Evolutionary conservation across 2,888 invertebrate species (phyloP), one percentile per base, ranked within the genome.

Genomic region (Drosophila kanekoi): DNA sequence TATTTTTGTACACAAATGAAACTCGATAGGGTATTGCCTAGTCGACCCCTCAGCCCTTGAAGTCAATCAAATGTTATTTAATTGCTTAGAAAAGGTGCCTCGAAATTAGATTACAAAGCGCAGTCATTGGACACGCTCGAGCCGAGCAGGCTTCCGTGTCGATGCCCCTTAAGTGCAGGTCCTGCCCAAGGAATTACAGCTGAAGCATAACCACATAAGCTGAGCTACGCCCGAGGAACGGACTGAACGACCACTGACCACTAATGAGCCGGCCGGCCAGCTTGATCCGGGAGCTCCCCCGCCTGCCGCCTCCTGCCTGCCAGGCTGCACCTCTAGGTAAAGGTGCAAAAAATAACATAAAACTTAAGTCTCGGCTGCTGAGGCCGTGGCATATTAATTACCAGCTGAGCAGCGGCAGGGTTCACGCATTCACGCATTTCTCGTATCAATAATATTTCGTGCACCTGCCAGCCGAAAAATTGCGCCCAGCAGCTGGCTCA

Each of bases 271-370:
- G 8, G 28, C 28, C 28, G 28, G 59, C 43, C 14, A 38, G 35
- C 41, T 54, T 59, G 47, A 38, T n/a, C 18, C 56, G n/a, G 35
- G 48, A 10, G 11, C 23, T 20, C 5, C 20, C 5, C 23, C 20
- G 20, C 20, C 20, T 2, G 3, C 4, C 20, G 20, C 20, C 20
- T 20, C 20, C 6, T 1, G 23, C 23, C 23, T 4, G 23, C 23
- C 23, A 1, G 23, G 6, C 23, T 23, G 23, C n/a, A n/a, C 0
- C 8, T 23, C 8, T 8, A 67, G 57, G 57, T 52, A 68, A 85
- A 83, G 82, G 82, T 83, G 82, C 82, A 83, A 83, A 76, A 82
- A 79, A 74, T 59, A 74, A 58, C 69, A 81, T 81, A 68, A 81
- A 74, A 57, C 53, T 66, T 40, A 57, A 48, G 48, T n/a, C 37